Base-by-base conservation (phyloP, 2,113 vertebrate species). In the Cygnus atratus region DNA sequence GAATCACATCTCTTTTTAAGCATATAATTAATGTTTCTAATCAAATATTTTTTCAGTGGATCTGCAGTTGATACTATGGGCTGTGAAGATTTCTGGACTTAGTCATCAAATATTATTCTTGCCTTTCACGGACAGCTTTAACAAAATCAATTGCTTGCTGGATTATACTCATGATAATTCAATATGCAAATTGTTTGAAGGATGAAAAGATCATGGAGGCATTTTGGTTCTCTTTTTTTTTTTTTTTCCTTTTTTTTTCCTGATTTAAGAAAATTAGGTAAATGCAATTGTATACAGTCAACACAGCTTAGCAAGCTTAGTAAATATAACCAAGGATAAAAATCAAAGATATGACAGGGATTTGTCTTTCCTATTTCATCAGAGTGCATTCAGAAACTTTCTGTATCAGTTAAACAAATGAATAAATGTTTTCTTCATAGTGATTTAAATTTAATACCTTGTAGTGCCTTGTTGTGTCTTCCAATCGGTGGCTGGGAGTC, bases 11-110 rank as follows among this genome's bases (percentile, higher is more conserved):
- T 98, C 58, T 96, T 83, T 97, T 94, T 98, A 96, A 95, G 92
- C 71, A 96, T 97, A 92, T 95, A 98, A 98, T 98, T 98, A 98
- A 92, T 81, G 80, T 94, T 98, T 97, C 95, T 97, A 90, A 95
- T 95, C 11, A 88, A 84, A 68, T 91, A 41, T 67, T 72, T 94
- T 84, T 92, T 84, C 31, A 44, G 82, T 95, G 37, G 16, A 74
- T 76, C 67, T 90, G 39, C 26, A 83, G 19, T 76, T 88, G 61
- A 54, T 89, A 84, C 18, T 61, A 31, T 50, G 63, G 41, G 39
- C 79, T 95, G 21, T 82, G 80, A 95, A 95, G 54, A 73, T 92
- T 81, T 77, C 80, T 90, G 73, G 52, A 41, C 66, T 95, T 95
- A 85, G 59, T 86, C 62, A 96, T 95, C 72, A 96, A 92, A 80